Conservation (phyloP, 2,113 vertebrate species). For the Trichomycterus rosablanca region DNA sequence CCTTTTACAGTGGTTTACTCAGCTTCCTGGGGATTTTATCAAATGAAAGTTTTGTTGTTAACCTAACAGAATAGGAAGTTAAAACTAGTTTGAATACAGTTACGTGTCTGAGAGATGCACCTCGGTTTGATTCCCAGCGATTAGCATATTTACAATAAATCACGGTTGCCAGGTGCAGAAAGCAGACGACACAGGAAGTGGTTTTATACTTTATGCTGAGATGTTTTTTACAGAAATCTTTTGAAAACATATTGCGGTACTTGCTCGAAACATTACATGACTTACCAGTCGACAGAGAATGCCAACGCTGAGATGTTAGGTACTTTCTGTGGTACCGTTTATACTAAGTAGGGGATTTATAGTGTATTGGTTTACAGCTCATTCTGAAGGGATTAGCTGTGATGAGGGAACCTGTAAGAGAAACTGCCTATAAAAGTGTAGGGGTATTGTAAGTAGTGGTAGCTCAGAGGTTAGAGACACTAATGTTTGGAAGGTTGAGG, state of each 20-base stretch:
- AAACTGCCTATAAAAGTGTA: no score
- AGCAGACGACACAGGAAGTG: conserved; percentile 41
- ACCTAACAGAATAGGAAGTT: background rate
- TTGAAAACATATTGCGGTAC: no score
- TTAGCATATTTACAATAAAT: conserved; percentile 37
- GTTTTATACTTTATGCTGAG: conserved; percentile 34
- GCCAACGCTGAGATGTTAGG: background rate
- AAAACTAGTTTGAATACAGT: background rate
- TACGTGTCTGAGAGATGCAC: background rate
- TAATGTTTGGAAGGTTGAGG: no score
- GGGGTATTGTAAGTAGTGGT: no score
- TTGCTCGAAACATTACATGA: no score
- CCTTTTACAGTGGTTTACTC: background rate
- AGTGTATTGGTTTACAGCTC: no score
- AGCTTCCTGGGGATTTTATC: background rate
- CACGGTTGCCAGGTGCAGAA: conserved; percentile 44
- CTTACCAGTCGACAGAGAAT: no score
- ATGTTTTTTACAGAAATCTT: background rate
- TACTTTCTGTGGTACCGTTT: conserved; percentile 6
- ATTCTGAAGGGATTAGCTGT: no score
- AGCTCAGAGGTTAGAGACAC: no score
- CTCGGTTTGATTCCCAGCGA: conserved; percentile 16
- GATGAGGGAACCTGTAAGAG: no score
- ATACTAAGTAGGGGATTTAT: background rate
- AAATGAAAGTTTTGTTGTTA: background rate